phyloP scores from a whole-genome alignment of 2,888 invertebrate species.

The Agrotis segetum region DNA sequence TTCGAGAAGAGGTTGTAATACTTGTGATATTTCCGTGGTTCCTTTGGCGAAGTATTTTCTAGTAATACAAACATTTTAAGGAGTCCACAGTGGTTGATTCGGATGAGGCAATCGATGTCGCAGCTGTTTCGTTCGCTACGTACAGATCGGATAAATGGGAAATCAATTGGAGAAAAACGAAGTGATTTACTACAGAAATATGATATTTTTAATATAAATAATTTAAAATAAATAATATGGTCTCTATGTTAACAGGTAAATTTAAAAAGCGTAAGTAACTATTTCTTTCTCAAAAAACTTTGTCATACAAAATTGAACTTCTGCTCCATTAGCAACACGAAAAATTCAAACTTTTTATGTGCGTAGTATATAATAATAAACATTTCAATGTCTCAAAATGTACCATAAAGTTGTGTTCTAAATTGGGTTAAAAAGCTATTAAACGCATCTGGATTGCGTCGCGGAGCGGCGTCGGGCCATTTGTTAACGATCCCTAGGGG shows the following conservation, averaged over 20 bases:
- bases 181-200: no score
- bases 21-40: no score
- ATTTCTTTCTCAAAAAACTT: not conserved
- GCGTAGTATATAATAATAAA: slow-evolving; percentile 63
- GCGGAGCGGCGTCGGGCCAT: slow-evolving; percentile 62
- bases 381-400: slow-evolving; percentile 67
- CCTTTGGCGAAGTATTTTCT: not conserved
- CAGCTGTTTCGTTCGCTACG: no score
- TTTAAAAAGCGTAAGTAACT: no score
- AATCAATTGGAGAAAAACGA: no score
- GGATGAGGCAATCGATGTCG: no score
- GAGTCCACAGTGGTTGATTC: not conserved
- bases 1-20: no score
- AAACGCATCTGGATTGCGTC: slow-evolving; percentile 79
- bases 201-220: no score
- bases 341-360: slow-evolving; percentile 45
- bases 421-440: slow-evolving; percentile 81
- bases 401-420: slow-evolving; percentile 64
- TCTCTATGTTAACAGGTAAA: not conserved
- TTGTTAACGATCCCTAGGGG: slow-evolving; percentile 74
- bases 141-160: no score
- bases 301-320: slow-evolving; percentile 11
- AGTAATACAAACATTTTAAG: not conserved
- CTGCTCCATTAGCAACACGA: not conserved
- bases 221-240: not conserved